phyloP scores from a whole-genome alignment of 92 coral and sea anemone species.

The Zoanthus sociatus region DNA sequence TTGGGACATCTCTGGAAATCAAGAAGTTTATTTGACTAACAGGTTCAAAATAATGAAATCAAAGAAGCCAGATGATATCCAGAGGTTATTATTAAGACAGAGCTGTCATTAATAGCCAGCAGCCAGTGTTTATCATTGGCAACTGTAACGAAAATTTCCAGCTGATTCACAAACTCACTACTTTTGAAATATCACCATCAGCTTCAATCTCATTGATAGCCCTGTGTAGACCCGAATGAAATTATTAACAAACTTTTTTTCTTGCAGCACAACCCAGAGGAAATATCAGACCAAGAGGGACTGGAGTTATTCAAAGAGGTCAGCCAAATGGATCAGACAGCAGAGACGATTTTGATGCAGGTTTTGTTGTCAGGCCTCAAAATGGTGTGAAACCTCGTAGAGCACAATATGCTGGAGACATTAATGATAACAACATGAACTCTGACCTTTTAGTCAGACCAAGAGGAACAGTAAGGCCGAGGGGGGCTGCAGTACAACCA shows the following conservation, averaged over 20 bases:
- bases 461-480: constrained; percentile 27
- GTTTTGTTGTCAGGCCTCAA: constrained; percentile 30
- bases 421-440: constrained; percentile 3
- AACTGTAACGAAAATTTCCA: too few species aligned
- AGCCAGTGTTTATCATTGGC: too few species aligned
- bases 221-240: constrained; percentile 1
- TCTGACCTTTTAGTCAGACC: constrained; percentile 31
- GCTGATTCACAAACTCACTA: too few species aligned
- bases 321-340: constrained; percentile 17
- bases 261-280: constrained; percentile 33
- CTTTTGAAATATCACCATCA: too few species aligned
- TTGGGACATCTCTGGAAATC: too few species aligned
- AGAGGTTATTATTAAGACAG: too few species aligned
- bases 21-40: too few species aligned
- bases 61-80: neutral
- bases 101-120: too few species aligned
- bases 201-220: too few species aligned
- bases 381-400: constrained; percentile 28
- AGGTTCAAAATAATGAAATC: constrained; percentile 2
- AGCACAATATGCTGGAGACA: constrained; percentile 18
- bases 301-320: constrained; percentile 15
- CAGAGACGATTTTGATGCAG: constrained; percentile 19
- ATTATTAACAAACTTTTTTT: neutral
- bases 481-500: constrained; percentile 12
- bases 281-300: constrained; percentile 16